Base-by-base conservation (phyloP, 2,888 invertebrate species). In the Cotesia congregata region DNA sequence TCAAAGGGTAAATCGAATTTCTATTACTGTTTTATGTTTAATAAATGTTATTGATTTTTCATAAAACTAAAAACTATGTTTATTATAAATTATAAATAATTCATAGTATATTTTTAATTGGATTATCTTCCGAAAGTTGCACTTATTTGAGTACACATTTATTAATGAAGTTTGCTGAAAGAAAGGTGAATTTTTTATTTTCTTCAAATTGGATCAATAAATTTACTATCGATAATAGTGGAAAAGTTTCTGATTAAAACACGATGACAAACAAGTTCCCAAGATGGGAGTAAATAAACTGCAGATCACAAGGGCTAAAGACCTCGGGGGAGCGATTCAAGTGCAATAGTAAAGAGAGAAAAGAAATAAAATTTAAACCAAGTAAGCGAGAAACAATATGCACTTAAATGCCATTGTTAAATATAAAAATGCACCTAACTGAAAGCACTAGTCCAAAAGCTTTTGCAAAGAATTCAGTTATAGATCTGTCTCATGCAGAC, bases 381-480 rank as follows among this genome's bases (percentile, higher is more conserved):
- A 70, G 70, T 6, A 41, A 65, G 62, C 62, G 40, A 64, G 39
- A 9, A 17, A 60, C 38, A 40, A 62, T 70, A 20, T 39, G 15
- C 50, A 50, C 61, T 68, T 68, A 50, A 75, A 70, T 71, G 59
- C 75, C 59, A 67, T 75, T 60, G 38, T 60, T 60, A 70, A 70
- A 70, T 30, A 70, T 61, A 60, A 70, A 60, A 60, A 38, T 20
- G 50, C 62, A 59, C n/a, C 41, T 61, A 41, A 41, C 20, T 60
- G 50, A 71, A 39, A 64, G 38, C 67, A 64, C 67, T 72, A 40
- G 59, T 20, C 40, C 60, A 71, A 20, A 17, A 60, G 68, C 39
- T 50, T 20, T 38, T 30, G n/a, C 41, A 59, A 61, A 62, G 62
- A 70, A 70, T 76, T 74, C 69, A 59, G 75, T 75, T 74, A 77